Percentiles rank a stretch among this genome's conserved stretches.
phyloP scores from a whole-genome alignment of 2,888 invertebrate species.

The Ditula angustiorana region DNA sequence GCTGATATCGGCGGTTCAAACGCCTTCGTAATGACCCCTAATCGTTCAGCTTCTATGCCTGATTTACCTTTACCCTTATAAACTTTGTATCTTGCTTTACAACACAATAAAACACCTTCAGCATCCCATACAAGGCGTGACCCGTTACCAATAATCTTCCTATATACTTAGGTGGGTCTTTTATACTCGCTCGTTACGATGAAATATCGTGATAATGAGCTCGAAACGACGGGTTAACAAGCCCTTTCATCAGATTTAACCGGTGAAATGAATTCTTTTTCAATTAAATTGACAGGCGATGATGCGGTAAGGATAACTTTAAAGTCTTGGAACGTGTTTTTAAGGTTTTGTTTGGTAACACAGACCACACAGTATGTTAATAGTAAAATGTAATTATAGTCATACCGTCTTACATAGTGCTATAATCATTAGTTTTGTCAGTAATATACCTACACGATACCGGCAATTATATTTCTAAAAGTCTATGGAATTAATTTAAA shows the following conservation, averaged over 20 bases:
- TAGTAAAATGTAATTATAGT: not conserved
- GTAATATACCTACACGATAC: no score
- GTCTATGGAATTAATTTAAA: no score
- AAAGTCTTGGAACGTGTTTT: not conserved
- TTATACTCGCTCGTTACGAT: conserved; percentile 63
- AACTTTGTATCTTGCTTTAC: not conserved
- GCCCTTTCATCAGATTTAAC: conserved; percentile 66
- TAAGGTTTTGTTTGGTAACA: conserved; percentile 13
- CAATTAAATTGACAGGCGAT: conserved; percentile 75
- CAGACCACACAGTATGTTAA: conserved; percentile 14
- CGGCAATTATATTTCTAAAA: no score
- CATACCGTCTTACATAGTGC: not conserved
- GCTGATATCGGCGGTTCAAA: not conserved
- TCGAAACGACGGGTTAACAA: conserved; percentile 66
- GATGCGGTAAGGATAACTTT: conserved; percentile 44
- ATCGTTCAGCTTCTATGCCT: not conserved
- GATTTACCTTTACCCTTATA: not conserved
- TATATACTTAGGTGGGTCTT: conserved; percentile 50
- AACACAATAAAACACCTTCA: conserved; percentile 9
- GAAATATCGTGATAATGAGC: conserved; percentile 71
- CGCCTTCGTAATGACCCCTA: not conserved
- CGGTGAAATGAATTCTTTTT: conserved; percentile 62
- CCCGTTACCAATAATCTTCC: conserved; percentile 32
- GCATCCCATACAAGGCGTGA: conserved; percentile 14
- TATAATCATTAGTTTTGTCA: no score